Conservation (phyloP, 2,888 invertebrate species). For the Athrips mouffetella region DNA sequence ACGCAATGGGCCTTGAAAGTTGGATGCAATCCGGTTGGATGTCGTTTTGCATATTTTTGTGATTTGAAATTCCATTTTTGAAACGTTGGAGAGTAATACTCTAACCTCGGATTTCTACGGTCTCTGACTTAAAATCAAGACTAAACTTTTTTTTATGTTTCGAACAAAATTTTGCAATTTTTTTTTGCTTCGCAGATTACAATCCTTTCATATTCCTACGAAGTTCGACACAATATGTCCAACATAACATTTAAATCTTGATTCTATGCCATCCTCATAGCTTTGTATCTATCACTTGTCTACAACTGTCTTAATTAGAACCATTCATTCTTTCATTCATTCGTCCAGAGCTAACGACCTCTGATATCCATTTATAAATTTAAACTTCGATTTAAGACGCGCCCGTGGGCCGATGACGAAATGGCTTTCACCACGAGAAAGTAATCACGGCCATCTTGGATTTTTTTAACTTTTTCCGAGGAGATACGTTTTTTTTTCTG, state of each 20-base stretch:
- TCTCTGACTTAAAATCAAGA: too few relatives aligned
- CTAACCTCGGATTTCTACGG: neutral
- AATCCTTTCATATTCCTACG: too few relatives aligned
- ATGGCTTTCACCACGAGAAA: conserved; percentile 42
- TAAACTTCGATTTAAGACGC: conserved; percentile 5
- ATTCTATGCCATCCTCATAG: too few relatives aligned
- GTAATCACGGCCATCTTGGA: conserved; percentile 38
- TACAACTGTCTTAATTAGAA: neutral
- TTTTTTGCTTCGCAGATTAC: too few relatives aligned
- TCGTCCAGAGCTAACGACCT: conserved; percentile 7
- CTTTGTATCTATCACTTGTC: neutral
- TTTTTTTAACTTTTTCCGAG: conserved; percentile 5
- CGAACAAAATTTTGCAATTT: too few relatives aligned
- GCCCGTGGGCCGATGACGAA: conserved; percentile 24
- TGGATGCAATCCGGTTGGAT: conserved; percentile 23
- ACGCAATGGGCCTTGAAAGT: conserved; percentile 39
- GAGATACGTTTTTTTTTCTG: neutral
- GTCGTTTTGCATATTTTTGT: conserved; percentile 23
- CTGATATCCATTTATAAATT: neutral
- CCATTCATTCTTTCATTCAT: conserved; percentile 14
- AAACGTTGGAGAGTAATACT: neutral
- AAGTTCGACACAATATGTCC: too few relatives aligned
- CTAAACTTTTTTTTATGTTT: too few relatives aligned
- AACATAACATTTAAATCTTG: too few relatives aligned
- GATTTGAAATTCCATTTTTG: neutral